phyloP scores from a whole-genome alignment of 2,797 vertebrate species.

The Hylomyscus alleni region DNA sequence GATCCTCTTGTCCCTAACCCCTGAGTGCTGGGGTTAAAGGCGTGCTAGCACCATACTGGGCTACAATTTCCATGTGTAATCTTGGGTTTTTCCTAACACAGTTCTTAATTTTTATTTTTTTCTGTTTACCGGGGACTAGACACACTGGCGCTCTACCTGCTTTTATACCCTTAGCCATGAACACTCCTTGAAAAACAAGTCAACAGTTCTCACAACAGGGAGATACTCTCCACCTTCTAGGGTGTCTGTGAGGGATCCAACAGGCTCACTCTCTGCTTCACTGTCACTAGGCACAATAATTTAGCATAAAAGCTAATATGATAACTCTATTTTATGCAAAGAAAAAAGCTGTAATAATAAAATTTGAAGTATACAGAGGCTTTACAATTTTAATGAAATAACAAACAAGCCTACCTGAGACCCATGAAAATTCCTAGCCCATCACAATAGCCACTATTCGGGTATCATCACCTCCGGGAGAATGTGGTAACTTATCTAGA shows the following conservation, averaged over 20 bases:
- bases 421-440: conserved; percentile 41
- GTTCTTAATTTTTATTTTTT: background rate
- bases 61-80: background rate
- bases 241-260: background rate
- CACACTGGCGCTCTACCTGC: background rate
- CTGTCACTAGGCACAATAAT: conserved; percentile 13
- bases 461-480: background rate
- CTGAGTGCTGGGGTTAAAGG: background rate
- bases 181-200: background rate
- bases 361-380: conserved; percentile 24
- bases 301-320: conserved; percentile 31
- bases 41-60: background rate
- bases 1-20: background rate
- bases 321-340: conserved; percentile 44
- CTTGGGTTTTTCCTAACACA: background rate
- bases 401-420: background rate
- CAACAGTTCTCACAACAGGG: background rate
- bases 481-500: background rate
- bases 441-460: conserved; percentile 16
- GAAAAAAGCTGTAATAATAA: conserved; percentile 39
- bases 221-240: background rate
- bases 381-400: background rate
- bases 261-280: background rate
- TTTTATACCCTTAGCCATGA: background rate
- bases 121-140: background rate